phyloP scores from a whole-genome alignment of 2,113 vertebrate species.

The Gopherus flavomarginatus region DNA sequence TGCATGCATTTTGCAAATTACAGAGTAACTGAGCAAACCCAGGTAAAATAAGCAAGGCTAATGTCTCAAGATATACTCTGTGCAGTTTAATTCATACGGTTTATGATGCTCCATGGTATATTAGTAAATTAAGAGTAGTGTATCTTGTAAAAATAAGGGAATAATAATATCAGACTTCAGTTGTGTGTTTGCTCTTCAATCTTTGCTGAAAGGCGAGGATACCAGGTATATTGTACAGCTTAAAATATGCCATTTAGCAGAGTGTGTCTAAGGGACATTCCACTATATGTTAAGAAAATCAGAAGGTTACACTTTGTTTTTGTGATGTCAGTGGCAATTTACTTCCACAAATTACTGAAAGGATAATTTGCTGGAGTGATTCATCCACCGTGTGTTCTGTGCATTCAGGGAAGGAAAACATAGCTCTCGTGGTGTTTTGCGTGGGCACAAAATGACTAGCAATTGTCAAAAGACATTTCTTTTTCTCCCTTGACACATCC shows the following conservation, averaged over 20 bases:
- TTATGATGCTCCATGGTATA: neutral
- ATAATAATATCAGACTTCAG: neutral
- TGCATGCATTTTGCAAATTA: neutral
- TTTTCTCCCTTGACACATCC: constrained; percentile 7
- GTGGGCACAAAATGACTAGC: constrained; percentile 26
- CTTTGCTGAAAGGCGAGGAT: neutral
- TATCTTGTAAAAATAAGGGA: neutral
- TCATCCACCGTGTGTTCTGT: neutral
- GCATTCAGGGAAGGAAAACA: neutral
- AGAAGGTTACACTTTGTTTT: constrained; percentile 34
- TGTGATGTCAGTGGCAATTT: constrained; percentile 9
- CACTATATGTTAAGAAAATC: constrained; percentile 17
- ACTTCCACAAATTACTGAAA: constrained; percentile 13
- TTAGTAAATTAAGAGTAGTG: neutral
- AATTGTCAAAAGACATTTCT: constrained; percentile 30
- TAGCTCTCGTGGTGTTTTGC: neutral
- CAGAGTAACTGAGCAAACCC: neutral
- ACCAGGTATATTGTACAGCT: neutral
- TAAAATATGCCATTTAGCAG: neutral
- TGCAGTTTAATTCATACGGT: neutral
- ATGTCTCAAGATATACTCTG: neutral
- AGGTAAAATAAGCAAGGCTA: neutral
- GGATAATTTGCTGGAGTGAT: neutral
- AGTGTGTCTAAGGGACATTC: neutral
- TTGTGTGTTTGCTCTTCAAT: neutral